A percentile compares a stretch with the other conserved stretches of the same genome.
These are phyloP conservation scores for Channa striata DNA, from an alignment of 2,797 vertebrate genomes.

Conservation along the genomic window DNA sequence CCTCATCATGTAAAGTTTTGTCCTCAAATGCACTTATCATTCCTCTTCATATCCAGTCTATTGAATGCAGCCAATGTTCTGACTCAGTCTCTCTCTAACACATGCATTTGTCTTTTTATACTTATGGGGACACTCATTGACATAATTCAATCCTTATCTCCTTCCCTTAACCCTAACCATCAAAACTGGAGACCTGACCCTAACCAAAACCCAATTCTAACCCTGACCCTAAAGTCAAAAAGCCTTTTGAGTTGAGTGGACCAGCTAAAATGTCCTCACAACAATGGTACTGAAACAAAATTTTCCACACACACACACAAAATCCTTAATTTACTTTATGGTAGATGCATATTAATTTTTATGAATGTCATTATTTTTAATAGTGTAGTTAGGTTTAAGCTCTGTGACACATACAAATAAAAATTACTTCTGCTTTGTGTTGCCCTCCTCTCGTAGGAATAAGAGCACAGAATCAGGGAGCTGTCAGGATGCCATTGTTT, in stretches of 20 bases:
- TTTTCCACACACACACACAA: constrained; percentile 1
- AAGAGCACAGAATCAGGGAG: constrained; percentile 19
- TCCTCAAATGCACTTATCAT: constrained; percentile 19
- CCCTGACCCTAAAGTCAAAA: no score
- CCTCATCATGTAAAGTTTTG: constrained; percentile 1
- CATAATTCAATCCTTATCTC: no score
- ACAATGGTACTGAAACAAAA: no score
- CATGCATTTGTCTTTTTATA: no score
- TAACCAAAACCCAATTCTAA: no score
- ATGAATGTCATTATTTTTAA: no score
- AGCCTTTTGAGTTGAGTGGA: no score
- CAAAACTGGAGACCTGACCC: no score
- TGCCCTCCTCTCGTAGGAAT: constrained; percentile 45
- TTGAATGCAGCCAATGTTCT: constrained; percentile 38
- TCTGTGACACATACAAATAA: constrained; percentile 22
- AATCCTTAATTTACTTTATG: constrained; percentile 39
- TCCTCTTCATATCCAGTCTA: constrained; percentile 15
- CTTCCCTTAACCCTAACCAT: no score
- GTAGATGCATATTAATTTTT: constrained; percentile 67
- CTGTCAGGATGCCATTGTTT: constrained; percentile 14
- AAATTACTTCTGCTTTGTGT: constrained; percentile 34
- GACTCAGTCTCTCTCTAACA: constrained; percentile 12
- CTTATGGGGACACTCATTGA: no score
- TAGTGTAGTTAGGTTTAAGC: constrained; percentile 43
- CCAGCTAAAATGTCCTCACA: no score